phyloP scores from a whole-genome alignment of 2,888 invertebrate genomes.

The Tridacna crocea region DNA sequence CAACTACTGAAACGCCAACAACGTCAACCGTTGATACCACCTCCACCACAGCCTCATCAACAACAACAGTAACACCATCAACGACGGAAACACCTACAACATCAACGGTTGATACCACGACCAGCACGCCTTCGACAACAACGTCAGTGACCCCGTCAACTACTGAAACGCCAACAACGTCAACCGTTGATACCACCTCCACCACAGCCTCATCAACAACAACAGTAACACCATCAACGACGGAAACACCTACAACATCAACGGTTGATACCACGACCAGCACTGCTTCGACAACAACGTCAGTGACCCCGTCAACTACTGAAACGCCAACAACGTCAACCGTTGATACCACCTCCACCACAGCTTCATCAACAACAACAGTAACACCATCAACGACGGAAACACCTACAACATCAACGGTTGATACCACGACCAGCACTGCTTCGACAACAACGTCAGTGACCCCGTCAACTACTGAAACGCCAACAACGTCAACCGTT shows the following conservation, averaged over 20 bases:
- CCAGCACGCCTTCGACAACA: too few relatives aligned
- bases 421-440: not conserved
- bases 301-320: not conserved
- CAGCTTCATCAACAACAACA: slow-evolving; percentile 11
- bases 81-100: too few relatives aligned
- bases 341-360: not conserved
- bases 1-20: not conserved
- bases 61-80: too few relatives aligned
- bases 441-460: not conserved
- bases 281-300: not conserved
- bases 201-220: too few relatives aligned
- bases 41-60: too few relatives aligned
- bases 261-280: too few relatives aligned
- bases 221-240: too few relatives aligned
- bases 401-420: slow-evolving; percentile 5
- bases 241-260: too few relatives aligned
- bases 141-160: too few relatives aligned
- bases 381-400: not conserved
- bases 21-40: not conserved
- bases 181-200: too few relatives aligned
- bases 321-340: not conserved
- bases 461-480: not conserved
- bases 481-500: not conserved
- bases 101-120: too few relatives aligned
- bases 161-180: too few relatives aligned